Percentiles rank a stretch among this genome's conserved stretches.
These are phyloP conservation scores for Orchestes rusci DNA, from an alignment of 2,888 invertebrate species.

Conservation along the genomic window DNA sequence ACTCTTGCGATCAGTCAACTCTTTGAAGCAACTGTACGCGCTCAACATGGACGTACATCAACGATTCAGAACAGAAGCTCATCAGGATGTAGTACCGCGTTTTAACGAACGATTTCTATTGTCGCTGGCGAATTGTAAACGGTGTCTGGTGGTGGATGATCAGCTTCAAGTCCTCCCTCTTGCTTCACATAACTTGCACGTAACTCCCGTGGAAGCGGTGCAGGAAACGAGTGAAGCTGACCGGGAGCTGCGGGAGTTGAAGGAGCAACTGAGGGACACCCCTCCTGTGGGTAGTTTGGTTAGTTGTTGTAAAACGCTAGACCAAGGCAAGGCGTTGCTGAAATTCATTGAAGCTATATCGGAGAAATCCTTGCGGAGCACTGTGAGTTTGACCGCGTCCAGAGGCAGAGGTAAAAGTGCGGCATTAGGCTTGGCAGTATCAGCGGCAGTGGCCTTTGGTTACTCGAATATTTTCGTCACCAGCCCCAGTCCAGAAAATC, in stretches of 20 bases:
- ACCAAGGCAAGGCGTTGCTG: slow-evolving; percentile 87
- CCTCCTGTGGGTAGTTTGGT: slow-evolving; percentile 88
- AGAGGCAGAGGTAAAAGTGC: slow-evolving; percentile 98
- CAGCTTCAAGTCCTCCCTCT: slow-evolving; percentile 86
- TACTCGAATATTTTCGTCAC: slow-evolving; percentile 93
- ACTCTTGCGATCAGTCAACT: slow-evolving; percentile 72
- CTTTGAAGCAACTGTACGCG: slow-evolving; percentile 89
- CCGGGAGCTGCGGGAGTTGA: slow-evolving; percentile 63
- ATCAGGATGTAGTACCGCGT: slow-evolving; percentile 82
- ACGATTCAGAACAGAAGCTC: slow-evolving; percentile 89
- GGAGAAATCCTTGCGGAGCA: slow-evolving; percentile 76
- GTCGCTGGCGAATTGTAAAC: slow-evolving; percentile 78
- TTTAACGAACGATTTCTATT: slow-evolving; percentile 96
- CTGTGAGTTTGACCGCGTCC: slow-evolving; percentile 91
- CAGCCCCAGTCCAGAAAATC: slow-evolving; percentile 95
- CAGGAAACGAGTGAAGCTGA: slow-evolving; percentile 47
- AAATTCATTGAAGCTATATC: slow-evolving; percentile 93
- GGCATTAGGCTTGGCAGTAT: slow-evolving; percentile 86
- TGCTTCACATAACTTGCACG: slow-evolving; percentile 78
- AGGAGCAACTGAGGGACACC: slow-evolving; percentile 78
- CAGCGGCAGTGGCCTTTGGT: slow-evolving; percentile 74
- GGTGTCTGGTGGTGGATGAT: slow-evolving; percentile 92
- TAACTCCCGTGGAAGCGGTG: slow-evolving; percentile 60
- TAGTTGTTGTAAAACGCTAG: slow-evolving; percentile 83
- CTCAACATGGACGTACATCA: slow-evolving; percentile 99